Conservation (phyloP, 2,888 invertebrate genomes). For the Strigamia transsilvanica region DNA sequence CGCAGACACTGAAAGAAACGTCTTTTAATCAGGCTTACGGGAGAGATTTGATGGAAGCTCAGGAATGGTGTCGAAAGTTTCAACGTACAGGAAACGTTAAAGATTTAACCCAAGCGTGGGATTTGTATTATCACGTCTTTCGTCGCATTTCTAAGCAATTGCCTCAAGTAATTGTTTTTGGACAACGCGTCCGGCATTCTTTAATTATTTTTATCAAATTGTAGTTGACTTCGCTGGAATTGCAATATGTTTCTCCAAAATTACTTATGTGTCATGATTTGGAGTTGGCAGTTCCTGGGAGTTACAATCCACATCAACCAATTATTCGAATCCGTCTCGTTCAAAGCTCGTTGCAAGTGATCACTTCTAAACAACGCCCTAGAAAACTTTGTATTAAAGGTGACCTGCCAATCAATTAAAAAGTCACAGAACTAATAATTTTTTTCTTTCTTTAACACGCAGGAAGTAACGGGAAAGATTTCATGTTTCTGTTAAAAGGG, state of each 20-base stretch:
- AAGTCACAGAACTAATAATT: neutral
- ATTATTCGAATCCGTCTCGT: conserved; percentile 89
- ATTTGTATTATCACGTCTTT: conserved; percentile 98
- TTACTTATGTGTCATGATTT: conserved; percentile 87
- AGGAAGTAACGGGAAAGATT: conserved; percentile 97
- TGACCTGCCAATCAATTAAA: conserved; percentile 58
- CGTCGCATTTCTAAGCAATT: conserved; percentile 94
- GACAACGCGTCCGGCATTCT: neutral
- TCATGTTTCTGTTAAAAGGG: conserved; percentile 97
- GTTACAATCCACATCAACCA: conserved; percentile 91
- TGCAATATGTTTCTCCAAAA: conserved; percentile 88
- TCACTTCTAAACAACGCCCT: conserved; percentile 97
- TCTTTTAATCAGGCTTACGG: conserved; percentile 97
- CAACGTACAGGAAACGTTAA: conserved; percentile 80
- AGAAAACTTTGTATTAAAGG: conserved; percentile 88
- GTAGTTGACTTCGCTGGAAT: conserved; percentile 82
- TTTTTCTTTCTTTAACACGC: conserved; percentile 60
- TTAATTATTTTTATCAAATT: neutral
- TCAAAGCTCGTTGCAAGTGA: conserved; percentile 91
- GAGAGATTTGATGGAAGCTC: conserved; percentile 90
- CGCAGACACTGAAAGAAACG: conserved; percentile 94
- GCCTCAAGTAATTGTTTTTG: conserved; percentile 68
- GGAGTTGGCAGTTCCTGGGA: conserved; percentile 96
- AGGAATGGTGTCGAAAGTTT: conserved; percentile 90
- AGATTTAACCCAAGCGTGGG: conserved; percentile 98